Base-by-base conservation (phyloP, 92 coral and sea anemone species). In the Porites cylindrica region DNA sequence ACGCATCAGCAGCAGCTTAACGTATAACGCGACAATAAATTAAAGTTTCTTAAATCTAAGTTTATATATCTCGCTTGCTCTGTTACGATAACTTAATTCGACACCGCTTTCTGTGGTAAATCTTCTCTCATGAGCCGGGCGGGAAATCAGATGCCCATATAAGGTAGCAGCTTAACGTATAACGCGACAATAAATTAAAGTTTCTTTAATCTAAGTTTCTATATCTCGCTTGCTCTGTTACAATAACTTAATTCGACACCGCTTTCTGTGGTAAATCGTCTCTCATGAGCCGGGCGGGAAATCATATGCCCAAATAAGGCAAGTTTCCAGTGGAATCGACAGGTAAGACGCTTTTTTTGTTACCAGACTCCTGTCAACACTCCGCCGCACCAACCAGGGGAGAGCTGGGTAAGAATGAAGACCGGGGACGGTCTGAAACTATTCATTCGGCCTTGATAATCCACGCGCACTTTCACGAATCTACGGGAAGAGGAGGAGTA, bases 381-480 rank as follows among this genome's bases (percentile, higher is more conserved):
- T n/a, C 90, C 90, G 59, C 90, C 90, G 60, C 90, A 80, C 90
- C 90, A 86, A 51, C 90, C 90, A 17, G 78, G 72, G 16, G 90
- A 78, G 66, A 86, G 79, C 85, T 86, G 86, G 71, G 90, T 67
- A 8, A 86, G 71, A 79, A 86, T 72, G 58, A 86, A 52, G 7
- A 86, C 86, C 1, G 90, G 90, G 26, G 72, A 60, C 0, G 90
- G 90, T 21, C 90, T 86, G 86, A 11, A 86, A 14, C 86, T 80
- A 21, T 60, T 69, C n/a, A 29, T 17, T 1, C 90, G 83, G 50
- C 86, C 90, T 52, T 58, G 77, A 50, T 77, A 86, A 52, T 86
- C 90, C 52, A 86, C 72, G 17, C 24, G 52, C 0, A 80, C 79
- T 70, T 79, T 72, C 23, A 79, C 23, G 50, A 70, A 86, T 21